These are phyloP conservation scores for Zaprionus davidi DNA, from an alignment of 1,140 invertebrate genomes.

Conservation along the genomic window DNA sequence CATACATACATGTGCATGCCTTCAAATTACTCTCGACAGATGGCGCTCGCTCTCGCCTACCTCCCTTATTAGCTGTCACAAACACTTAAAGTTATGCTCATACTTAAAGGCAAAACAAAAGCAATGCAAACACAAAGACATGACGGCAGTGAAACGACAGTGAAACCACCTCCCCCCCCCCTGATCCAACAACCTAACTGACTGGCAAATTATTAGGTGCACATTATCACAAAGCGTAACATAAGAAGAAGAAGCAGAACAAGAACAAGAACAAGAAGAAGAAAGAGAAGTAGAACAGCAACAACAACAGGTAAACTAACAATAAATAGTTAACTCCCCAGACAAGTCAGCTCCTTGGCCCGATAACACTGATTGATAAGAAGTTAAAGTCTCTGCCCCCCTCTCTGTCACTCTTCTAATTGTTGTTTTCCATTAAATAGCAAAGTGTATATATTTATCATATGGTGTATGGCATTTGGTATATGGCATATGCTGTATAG, in stretches of 20 bases:
- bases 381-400: neutral
- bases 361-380: conserved; percentile 43
- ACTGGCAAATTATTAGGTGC: conserved; percentile 67
- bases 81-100: too few relatives aligned
- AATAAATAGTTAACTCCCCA: conserved; percentile 7
- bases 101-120: conserved; percentile 46
- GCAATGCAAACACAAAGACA: conserved; percentile 47
- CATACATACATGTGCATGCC: too few relatives aligned
- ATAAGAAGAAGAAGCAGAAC: neutral
- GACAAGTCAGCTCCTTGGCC: conserved; percentile 23
- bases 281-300: neutral
- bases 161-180: too few relatives aligned
- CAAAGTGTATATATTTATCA: neutral
- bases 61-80: too few relatives aligned
- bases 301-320: conserved; percentile 2
- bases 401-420: neutral
- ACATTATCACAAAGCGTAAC: conserved; percentile 23
- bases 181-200: neutral
- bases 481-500: neutral
- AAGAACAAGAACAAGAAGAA: neutral
- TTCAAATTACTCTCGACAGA: too few relatives aligned
- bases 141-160: conserved; percentile 19
- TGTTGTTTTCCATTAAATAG: conserved; percentile 9
- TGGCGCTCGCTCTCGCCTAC: too few relatives aligned
- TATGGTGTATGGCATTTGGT: neutral